Base-by-base conservation (phyloP, 1,140 invertebrate species). In the Stegodyphus mimosarum region DNA sequence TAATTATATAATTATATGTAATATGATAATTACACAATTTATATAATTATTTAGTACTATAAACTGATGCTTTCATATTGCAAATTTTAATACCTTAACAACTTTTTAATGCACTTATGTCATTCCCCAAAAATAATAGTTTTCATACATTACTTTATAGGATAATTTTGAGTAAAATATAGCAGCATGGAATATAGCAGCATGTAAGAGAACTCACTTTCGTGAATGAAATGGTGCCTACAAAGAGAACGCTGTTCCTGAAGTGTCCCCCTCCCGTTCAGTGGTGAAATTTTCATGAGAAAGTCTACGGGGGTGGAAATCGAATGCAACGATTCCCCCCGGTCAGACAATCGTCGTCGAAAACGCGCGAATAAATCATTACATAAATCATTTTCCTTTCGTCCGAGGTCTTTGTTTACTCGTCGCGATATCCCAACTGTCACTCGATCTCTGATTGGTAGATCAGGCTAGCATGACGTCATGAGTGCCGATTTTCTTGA, bases 331-430 rank as follows among this genome's bases (percentile, higher is more conserved):
- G 15, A 15, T 60, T 15, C 55, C 55, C 55, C 55, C 55, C 55
- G 53, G n/a, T 55, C 77, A 48, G 71, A 74, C 80, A 83, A 83
- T 83, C 80, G 77, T 80, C 53, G 17, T 71, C 49, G 70, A 74
- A 83, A 72, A 51, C 48, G 67, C 60, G 49, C 70, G 71, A 66
- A 83, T 83, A 83, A 83, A 83, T 83, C 80, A 83, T 83, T 64
- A 83, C 69, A 83, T 83, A 83, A 83, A 83, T 83, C 80, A 83
- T 60, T 81, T 81, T 81, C 69, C 78, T 69, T 80, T 71, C 48
- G 67, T 52, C 17, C 75, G 48, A 18, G 18, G 60, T n/a, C 11
- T 64, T 70, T 78, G 71, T 80, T 83, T 76, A 79, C 73, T 77
- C 52, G 70, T 64, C 71, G 53, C 53, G 75, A 72, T 71, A 75